Evolutionary conservation across 2,113 vertebrate species (phyloP).

Genomic region (Heterocephalus glaber): DNA sequence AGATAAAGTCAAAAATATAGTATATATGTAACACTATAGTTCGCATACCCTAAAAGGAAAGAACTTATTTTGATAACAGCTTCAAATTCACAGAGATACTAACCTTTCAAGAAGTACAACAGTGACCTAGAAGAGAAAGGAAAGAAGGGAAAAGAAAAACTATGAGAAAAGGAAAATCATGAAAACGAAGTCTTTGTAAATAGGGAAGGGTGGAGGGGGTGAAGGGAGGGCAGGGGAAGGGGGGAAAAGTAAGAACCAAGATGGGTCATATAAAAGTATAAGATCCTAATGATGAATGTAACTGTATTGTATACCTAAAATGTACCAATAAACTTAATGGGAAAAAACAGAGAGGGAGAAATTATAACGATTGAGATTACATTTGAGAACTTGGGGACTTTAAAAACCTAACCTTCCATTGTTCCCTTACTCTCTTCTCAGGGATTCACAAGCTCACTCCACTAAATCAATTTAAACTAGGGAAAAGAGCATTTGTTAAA

Average conservation of each 20-base stretch:
- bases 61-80: not conserved
- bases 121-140: not conserved
- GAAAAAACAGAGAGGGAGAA: no score
- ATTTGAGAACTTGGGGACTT: not conserved
- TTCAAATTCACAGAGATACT: constrained; percentile 5
- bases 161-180: no score
- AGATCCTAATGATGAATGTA: no score
- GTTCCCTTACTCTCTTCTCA: not conserved
- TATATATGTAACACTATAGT: not conserved
- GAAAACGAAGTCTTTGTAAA: no score
- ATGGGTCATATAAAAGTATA: no score
- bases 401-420: not conserved
- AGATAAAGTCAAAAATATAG: not conserved
- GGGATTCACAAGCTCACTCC: not conserved
- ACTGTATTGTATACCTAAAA: no score
- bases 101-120: not conserved
- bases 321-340: no score
- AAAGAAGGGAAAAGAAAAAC: no score
- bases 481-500: not conserved
- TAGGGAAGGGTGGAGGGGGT: no score
- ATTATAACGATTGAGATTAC: not conserved
- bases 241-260: no score
- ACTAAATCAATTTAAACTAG: constrained; percentile 17
- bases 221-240: no score
- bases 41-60: not conserved